Base-by-base conservation (phyloP, 2,113 vertebrate genomes). In the Halichoerus grypus region DNA sequence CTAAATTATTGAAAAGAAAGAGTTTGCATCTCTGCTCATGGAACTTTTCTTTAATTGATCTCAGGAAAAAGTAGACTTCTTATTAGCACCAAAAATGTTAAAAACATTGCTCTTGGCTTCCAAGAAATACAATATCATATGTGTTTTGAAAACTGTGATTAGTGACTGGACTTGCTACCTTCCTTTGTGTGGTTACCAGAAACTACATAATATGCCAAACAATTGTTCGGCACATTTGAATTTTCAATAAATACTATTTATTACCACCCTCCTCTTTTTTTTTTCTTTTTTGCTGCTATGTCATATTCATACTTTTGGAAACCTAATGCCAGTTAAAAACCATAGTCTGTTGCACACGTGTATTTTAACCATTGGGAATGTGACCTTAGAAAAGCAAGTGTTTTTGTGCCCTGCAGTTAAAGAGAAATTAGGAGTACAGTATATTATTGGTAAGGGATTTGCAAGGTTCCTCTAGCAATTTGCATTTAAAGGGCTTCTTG, bases 301-400 rank as follows among this genome's bases (percentile, higher is more conserved):
- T 53, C 69, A n/a, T 55, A 88, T 84, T 95, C 53, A 49, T 53
- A 67, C 39, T 67, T 90, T 96, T 90, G 53, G 76, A 88, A 98
- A 91, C 36, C 15, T 82, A 67, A 89, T 13, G 21, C 53, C 42
- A 36, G 14, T 53, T 95, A 59, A 80, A 97, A 95, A 77, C 26
- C 26, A 49, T 28, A 77, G 42, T 77, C 74, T 31, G 26, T 31
- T 49, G 42, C 6, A 65, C 31, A 61, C 4, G 36, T 80, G 4
- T 72, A 81, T 95, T 97, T 96, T 94, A 87, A 74, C 39, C 51
- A 81, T 65, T 91, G 49, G 42, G 33, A 82, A 86, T n/a, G 6
- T 63, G 65, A 71, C 26, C 49, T 65, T 83, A 77, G 72, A 85
- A 96, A 90, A 94, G 76, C 85, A 89, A 59, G 21, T 53, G 42